These are phyloP conservation scores for Troglohyphantes excavatus DNA, from an alignment of 2,888 invertebrate genomes.

Conservation along the genomic window DNA sequence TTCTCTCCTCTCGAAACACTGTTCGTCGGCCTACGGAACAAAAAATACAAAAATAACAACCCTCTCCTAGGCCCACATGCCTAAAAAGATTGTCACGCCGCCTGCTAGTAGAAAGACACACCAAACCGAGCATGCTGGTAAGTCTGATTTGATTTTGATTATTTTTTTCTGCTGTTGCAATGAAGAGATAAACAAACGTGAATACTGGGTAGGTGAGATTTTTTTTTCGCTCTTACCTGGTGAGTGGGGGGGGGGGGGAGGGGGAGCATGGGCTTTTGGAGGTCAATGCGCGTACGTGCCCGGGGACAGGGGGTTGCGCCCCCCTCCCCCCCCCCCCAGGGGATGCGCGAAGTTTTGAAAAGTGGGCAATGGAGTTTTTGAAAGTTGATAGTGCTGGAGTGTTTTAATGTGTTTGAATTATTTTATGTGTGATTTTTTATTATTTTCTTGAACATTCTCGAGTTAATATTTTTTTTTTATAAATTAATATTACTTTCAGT, in stretches of 20 bases:
- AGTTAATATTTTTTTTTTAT: background rate
- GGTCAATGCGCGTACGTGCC: background rate
- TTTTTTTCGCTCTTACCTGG: constrained; percentile 7
- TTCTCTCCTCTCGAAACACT: background rate
- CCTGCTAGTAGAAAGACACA: constrained; percentile 54
- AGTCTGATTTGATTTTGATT: background rate
- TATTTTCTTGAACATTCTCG: background rate
- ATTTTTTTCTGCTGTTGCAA: too few relatives aligned
- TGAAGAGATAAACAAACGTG: constrained; percentile 30
- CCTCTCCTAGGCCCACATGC: constrained; percentile 40
- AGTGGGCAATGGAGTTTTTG: background rate
- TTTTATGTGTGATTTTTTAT: background rate
- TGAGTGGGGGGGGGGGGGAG: background rate
- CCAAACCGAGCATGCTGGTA: constrained; percentile 45
- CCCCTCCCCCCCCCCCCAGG: background rate
- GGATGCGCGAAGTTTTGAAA: constrained; percentile 21
- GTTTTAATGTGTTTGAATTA: background rate
- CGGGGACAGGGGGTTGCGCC: background rate
- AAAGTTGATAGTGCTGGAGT: background rate
- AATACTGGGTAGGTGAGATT: constrained; percentile 2
- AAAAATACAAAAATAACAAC: background rate
- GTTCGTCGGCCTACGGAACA: constrained; percentile 4
- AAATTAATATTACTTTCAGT: background rate
- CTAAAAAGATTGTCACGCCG: constrained; percentile 49
- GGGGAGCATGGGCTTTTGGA: background rate